These are phyloP conservation scores for Brachyhypopomus occidentalis DNA, from an alignment of 2,113 vertebrate species.

Conservation along the genomic window DNA sequence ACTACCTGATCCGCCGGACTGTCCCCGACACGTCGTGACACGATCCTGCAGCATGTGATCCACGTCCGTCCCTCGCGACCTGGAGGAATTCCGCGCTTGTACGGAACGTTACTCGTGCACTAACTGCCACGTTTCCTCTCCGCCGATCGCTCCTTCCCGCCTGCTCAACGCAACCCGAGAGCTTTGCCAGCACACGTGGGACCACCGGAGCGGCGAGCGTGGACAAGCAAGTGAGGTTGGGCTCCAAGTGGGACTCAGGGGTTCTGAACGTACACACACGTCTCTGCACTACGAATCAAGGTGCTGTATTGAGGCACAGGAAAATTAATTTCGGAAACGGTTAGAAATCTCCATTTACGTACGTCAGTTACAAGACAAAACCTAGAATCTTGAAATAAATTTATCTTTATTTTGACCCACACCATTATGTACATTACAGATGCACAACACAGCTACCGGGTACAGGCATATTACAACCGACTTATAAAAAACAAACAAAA, in stretches of 20 bases:
- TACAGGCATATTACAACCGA: conserved; percentile 38
- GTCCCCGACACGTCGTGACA: background rate
- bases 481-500: conserved; percentile 57
- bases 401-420: conserved; percentile 75
- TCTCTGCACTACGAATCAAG: no score
- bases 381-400: conserved; percentile 58
- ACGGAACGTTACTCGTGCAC: background rate
- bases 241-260: no score
- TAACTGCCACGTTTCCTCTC: background rate
- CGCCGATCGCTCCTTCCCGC: conserved; percentile 61
- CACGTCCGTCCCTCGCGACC: no score
- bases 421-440: conserved; percentile 64
- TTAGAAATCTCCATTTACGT: no score
- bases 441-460: conserved; percentile 56
- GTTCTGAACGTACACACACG: no score
- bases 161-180: conserved; percentile 60
- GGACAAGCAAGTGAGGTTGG: conserved; percentile 50
- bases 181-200: background rate
- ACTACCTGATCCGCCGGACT: background rate
- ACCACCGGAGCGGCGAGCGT: conserved; percentile 48
- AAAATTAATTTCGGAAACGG: no score
- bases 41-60: background rate
- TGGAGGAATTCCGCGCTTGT: background rate
- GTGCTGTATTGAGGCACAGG: no score
- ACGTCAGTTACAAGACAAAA: background rate